Evolutionary conservation across 2,113 vertebrate species (phyloP).

Genomic region (Microcebus jonahi): DNA sequence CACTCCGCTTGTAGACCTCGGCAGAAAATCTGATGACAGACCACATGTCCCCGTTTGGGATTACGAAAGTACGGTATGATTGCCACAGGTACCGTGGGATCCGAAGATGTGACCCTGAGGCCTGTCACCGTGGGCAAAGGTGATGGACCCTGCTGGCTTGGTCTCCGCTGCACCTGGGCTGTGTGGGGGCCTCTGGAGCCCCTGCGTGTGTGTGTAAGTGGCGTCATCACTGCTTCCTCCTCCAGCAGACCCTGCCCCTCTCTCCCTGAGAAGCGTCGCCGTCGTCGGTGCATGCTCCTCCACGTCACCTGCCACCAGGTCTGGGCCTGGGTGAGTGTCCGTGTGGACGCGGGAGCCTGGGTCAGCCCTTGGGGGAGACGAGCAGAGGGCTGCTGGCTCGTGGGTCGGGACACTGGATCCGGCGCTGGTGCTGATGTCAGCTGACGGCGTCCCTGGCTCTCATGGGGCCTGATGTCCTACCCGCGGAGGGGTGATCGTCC

Average conservation of each 20-base stretch:
- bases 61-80: background rate
- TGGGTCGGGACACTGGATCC: background rate
- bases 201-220: background rate
- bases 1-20: too few species aligned
- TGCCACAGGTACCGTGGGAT: background rate
- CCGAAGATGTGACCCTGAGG: background rate
- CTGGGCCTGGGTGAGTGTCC: background rate
- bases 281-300: background rate
- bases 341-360: background rate
- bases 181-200: background rate
- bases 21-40: background rate
- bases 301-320: background rate
- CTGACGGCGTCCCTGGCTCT: background rate
- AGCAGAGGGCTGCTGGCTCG: background rate
- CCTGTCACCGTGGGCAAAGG: background rate
- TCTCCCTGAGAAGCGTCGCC: too few species aligned
- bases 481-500: background rate
- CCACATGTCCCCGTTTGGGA: background rate
- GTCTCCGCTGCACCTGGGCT: background rate
- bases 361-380: background rate
- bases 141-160: background rate
- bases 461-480: background rate
- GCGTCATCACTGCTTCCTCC: background rate
- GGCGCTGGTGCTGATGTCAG: accelerated
- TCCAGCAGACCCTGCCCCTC: background rate